These are phyloP conservation scores for Microplitis manilae DNA, from an alignment of 2,888 invertebrate species.

Conservation along the genomic window DNA sequence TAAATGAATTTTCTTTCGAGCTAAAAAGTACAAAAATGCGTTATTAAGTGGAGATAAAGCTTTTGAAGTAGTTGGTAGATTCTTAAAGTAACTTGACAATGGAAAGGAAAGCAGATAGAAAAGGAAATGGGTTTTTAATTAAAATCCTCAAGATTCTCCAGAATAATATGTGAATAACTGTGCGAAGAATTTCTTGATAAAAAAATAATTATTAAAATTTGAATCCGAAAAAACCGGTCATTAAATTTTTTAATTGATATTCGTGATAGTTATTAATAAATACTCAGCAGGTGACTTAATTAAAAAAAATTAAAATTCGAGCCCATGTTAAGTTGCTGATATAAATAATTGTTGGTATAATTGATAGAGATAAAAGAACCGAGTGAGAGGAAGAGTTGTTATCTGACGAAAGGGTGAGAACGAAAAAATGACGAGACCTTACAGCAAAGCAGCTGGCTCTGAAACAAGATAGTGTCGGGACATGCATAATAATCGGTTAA, in stretches of 20 bases:
- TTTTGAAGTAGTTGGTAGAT: not conserved
- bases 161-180: conserved; percentile 52
- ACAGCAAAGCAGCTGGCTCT: conserved; percentile 30
- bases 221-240: not conserved
- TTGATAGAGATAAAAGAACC: not conserved
- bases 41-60: not conserved
- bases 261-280: not conserved
- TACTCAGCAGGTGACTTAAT: not conserved
- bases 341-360: not conserved
- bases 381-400: not conserved
- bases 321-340: not conserved
- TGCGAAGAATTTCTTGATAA: conserved; percentile 66
- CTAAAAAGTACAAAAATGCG: not conserved
- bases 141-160: conserved; percentile 66
- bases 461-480: conserved; percentile 53
- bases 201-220: conserved; percentile 42
- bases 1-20: too few species aligned
- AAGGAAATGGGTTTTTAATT: conserved; percentile 60
- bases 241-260: not conserved
- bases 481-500: conserved; percentile 66
- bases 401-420: conserved; percentile 10
- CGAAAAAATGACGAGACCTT: conserved; percentile 28
- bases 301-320: not conserved
- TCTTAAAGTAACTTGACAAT: not conserved
- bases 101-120: not conserved